These are phyloP conservation scores for Leguminivora glycinivorella DNA, from an alignment of 1,140 invertebrate species.

Conservation along the genomic window DNA sequence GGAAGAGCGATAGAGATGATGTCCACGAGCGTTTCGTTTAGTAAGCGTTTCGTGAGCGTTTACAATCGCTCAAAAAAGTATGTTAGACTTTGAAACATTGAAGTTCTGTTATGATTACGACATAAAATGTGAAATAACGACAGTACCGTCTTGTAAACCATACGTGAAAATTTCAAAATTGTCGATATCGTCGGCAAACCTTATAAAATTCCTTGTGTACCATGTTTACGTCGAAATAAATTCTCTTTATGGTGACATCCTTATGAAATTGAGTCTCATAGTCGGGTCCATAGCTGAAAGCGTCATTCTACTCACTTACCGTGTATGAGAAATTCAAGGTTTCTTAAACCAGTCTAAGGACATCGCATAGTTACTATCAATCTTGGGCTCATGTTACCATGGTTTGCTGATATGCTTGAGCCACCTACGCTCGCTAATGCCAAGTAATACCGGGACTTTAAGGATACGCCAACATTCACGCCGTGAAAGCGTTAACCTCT, in stretches of 20 bases:
- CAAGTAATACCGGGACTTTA: not conserved
- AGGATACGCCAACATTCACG: conserved; percentile 30
- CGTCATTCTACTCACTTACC: not conserved
- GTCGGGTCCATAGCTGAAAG: not conserved
- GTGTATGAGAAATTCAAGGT: conserved; percentile 7
- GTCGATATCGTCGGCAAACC: not conserved
- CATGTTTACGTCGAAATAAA: conserved; percentile 20
- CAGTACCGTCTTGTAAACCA: not conserved
- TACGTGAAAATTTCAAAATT: not conserved
- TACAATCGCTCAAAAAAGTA: too few species aligned
- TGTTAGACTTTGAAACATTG: too few species aligned
- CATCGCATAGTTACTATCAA: not conserved
- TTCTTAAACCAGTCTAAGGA: not conserved
- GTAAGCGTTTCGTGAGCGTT: too few species aligned
- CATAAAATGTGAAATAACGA: not conserved
- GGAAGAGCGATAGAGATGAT: too few species aligned
- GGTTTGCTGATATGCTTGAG: not conserved
- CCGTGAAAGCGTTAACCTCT: conserved; percentile 61
- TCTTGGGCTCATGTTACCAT: not conserved
- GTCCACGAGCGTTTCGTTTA: too few species aligned
- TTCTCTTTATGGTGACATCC: conserved; percentile 8
- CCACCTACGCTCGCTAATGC: not conserved
- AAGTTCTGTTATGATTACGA: not conserved
- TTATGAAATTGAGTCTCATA: conserved; percentile 29
- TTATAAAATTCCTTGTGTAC: not conserved